Evolutionary conservation across 2,113 vertebrate genomes (phyloP).

Genomic region (Egretta garzetta): DNA sequence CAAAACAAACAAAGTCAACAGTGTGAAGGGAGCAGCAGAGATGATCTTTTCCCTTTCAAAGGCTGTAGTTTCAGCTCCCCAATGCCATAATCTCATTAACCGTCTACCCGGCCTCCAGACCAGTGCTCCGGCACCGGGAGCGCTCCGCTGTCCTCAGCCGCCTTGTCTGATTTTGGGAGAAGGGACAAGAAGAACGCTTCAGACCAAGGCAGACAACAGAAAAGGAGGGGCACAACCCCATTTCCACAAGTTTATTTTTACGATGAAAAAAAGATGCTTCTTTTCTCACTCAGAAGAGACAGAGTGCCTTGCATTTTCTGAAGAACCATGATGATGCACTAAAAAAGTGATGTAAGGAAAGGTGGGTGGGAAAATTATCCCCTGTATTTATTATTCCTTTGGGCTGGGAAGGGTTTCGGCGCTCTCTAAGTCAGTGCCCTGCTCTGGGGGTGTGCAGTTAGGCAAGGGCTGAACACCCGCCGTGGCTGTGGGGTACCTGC

Average conservation of each 20-base stretch:
- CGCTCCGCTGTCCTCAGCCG: accelerated
- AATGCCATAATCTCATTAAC: background rate
- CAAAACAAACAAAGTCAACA: background rate
- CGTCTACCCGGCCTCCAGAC: background rate
- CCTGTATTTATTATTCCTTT: background rate
- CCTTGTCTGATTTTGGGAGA: background rate
- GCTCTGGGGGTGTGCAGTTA: accelerated
- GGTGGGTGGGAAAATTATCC: background rate
- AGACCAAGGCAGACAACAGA: background rate
- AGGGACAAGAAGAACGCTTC: background rate
- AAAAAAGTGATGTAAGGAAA: background rate
- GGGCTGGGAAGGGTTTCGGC: background rate
- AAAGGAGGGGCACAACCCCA: background rate
- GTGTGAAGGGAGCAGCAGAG: background rate
- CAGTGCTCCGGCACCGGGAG: accelerated
- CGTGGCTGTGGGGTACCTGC: background rate
- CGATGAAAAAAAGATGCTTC: background rate
- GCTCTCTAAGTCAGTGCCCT: background rate
- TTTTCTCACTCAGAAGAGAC: background rate
- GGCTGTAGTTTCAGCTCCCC: background rate
- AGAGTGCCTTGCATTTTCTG: background rate
- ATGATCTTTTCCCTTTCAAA: background rate
- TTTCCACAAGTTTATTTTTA: background rate
- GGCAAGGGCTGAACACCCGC: background rate
- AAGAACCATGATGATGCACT: background rate